Percentiles rank a stretch among this genome's conserved stretches.
Evolutionary conservation across 37 sponge, comb jelly and placozoan species (phyloP).

Genomic region (Crambe crambe): DNA sequence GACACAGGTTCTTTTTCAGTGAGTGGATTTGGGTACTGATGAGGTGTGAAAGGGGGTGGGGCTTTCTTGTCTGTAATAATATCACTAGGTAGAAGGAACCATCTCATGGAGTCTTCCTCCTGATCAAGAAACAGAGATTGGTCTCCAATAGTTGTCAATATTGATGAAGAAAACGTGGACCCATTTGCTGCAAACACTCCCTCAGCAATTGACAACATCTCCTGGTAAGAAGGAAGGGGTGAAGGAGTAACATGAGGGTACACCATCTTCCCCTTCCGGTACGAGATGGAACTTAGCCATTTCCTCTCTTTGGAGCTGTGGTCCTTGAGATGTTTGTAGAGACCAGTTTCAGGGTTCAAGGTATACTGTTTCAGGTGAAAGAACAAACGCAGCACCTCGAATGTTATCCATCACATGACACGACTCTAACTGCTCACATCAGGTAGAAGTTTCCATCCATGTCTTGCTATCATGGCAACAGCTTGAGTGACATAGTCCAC

Average conservation of each 20-base stretch:
- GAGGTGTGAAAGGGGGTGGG: constrained; percentile 63
- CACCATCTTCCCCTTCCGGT: constrained; percentile 34
- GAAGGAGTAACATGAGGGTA: neutral
- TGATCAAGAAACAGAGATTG: constrained; percentile 37
- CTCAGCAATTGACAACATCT: constrained; percentile 42
- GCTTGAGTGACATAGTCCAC: constrained; percentile 73
- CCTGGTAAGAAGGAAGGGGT: constrained; percentile 15
- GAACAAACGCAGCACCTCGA: neutral
- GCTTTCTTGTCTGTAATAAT: constrained; percentile 19
- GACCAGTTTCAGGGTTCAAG: constrained; percentile 73
- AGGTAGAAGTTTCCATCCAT: constrained; percentile 92
- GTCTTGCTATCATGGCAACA: constrained; percentile 81
- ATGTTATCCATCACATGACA: neutral
- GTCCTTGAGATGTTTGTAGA: constrained; percentile 60
- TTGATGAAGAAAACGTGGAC: too few species aligned
- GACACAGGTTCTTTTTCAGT: neutral
- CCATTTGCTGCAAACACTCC: constrained; percentile 30
- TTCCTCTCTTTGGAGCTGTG: constrained; percentile 44
- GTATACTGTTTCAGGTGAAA: constrained; percentile 23
- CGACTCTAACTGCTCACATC: constrained; percentile 31
- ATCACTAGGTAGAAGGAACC: constrained; percentile 87
- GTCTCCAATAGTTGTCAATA: neutral
- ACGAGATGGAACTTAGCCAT: constrained; percentile 76
- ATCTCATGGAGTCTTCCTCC: constrained; percentile 66
- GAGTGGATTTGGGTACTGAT: constrained; percentile 4